These are phyloP conservation scores for Calephelis virginiensis DNA, from an alignment of 1,140 invertebrate species.

Conservation along the genomic window DNA sequence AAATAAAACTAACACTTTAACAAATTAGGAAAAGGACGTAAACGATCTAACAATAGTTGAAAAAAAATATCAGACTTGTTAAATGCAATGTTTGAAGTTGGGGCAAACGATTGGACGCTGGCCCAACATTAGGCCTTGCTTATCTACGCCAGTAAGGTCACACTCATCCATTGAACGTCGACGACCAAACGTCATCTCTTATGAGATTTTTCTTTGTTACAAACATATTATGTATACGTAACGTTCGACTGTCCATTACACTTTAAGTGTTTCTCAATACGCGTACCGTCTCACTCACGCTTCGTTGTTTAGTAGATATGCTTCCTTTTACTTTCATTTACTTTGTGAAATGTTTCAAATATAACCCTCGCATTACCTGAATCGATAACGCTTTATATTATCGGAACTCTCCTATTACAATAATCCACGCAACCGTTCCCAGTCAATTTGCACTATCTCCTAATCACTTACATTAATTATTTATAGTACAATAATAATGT, in stretches of 20 bases:
- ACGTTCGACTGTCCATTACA: constrained; percentile 38
- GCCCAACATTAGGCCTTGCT: constrained; percentile 46
- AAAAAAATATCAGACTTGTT: constrained; percentile 54
- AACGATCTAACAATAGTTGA: constrained; percentile 46
- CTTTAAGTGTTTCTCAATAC: constrained; percentile 38
- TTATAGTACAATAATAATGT: constrained; percentile 71
- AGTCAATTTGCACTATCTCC: constrained; percentile 74
- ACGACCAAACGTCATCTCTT: constrained; percentile 38
- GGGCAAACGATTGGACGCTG: constrained; percentile 48
- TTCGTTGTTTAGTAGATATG: constrained; percentile 38
- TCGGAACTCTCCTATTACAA: constrained; percentile 9
- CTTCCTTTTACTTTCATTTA: constrained; percentile 55
- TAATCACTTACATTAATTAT: constrained; percentile 56
- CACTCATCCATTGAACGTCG: constrained; percentile 38
- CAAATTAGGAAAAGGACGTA: constrained; percentile 47
- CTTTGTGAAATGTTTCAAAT: constrained; percentile 33
- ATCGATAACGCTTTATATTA: constrained; percentile 10
- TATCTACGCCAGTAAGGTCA: constrained; percentile 47
- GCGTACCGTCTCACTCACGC: constrained; percentile 40
- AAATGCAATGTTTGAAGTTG: constrained; percentile 53
- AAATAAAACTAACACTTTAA: constrained; percentile 56
- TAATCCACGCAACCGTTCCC: constrained; percentile 64
- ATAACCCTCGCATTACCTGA: constrained; percentile 7
- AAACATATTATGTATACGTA: constrained; percentile 40
- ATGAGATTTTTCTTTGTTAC: constrained; percentile 52